Conservation (phyloP, 1,140 invertebrate species). For the Drosophila athabasca region DNA sequence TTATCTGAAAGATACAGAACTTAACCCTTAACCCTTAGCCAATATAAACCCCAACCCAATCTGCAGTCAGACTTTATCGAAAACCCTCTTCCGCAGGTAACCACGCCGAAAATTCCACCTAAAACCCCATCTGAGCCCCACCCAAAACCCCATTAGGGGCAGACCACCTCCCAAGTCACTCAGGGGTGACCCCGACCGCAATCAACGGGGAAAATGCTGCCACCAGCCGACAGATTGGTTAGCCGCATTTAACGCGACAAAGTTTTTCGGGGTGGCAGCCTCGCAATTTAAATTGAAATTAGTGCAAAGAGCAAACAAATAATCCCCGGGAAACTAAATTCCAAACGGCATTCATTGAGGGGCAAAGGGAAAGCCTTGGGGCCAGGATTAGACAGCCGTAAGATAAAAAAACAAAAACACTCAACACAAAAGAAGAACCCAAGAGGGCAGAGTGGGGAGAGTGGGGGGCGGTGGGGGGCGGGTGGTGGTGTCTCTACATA, state of each 20-base stretch:
- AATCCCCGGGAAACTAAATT: background rate
- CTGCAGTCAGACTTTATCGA: background rate
- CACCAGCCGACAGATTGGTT: constrained; percentile 56
- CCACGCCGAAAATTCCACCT: background rate
- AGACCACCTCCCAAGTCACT: no score
- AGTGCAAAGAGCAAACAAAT: constrained; percentile 1
- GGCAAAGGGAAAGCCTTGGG: background rate
- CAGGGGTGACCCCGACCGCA: constrained; percentile 43
- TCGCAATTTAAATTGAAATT: constrained; percentile 60
- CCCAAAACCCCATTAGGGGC: no score
- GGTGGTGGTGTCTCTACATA: no score
- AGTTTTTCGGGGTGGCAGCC: constrained; percentile 20
- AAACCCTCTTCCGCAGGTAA: no score
- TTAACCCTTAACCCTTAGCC: background rate
- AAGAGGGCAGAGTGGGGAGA: constrained; percentile 11
- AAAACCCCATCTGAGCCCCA: background rate
- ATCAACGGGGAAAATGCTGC: constrained; percentile 43
- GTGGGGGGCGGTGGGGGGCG: constrained; percentile 3
- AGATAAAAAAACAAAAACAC: constrained; percentile 24
- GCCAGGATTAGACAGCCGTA: constrained; percentile 6
- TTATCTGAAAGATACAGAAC: constrained; percentile 18
- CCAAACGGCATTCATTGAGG: background rate
- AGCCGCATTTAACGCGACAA: constrained; percentile 30
- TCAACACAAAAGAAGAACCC: constrained; percentile 15
- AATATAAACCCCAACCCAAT: background rate